Evolutionary conservation across 2,113 vertebrate species (phyloP).

Genomic region (Dendrocopos noguchii): DNA sequence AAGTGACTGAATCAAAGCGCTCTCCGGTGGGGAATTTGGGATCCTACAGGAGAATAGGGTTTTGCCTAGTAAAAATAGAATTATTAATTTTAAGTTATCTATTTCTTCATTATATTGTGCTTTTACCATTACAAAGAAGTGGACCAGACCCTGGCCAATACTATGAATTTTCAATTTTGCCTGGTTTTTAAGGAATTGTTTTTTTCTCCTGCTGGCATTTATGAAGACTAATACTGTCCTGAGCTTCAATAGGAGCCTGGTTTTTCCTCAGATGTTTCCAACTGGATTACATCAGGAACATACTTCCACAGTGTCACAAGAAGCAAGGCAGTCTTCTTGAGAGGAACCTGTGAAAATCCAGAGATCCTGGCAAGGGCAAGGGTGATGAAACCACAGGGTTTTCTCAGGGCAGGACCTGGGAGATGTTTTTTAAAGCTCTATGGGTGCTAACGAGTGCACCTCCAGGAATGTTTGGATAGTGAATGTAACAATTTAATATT

Average conservation of each 20-base stretch:
- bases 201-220: neutral
- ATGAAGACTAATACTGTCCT: neutral
- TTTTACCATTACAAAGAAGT: neutral
- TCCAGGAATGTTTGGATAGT: neutral
- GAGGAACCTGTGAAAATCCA: slow-evolving; percentile 2
- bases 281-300: neutral
- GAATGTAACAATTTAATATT: neutral
- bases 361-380: neutral
- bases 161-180: neutral
- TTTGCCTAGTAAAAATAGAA: neutral
- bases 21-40: neutral
- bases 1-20: neutral
- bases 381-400: neutral
- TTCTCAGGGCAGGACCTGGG: neutral
- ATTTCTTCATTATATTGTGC: neutral
- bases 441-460: neutral
- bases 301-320: neutral
- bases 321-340: neutral
- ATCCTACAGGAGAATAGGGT: neutral
- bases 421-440: neutral
- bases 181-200: neutral
- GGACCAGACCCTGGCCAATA: neutral
- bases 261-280: neutral
- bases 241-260: neutral
- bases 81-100: neutral